phyloP scores from a whole-genome alignment of 2,113 vertebrate genomes.

The Delphinapterus leucas region DNA sequence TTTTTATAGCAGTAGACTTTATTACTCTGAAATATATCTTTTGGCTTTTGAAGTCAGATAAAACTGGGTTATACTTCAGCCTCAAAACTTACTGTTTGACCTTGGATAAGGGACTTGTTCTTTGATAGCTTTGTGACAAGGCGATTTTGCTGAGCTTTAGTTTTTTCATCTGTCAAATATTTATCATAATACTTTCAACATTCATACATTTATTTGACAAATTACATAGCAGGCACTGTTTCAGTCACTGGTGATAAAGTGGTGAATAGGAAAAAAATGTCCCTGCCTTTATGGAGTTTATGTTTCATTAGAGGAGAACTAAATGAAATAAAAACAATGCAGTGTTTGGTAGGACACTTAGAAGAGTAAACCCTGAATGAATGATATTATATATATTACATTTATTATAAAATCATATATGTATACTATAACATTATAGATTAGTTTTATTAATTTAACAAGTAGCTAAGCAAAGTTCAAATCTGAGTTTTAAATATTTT shows the following conservation, averaged over 20 bases:
- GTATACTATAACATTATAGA: neutral
- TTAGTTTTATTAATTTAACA: neutral
- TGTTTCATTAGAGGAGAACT: neutral
- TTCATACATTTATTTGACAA: neutral
- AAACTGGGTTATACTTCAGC: neutral
- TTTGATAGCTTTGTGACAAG: neutral
- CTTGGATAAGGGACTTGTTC: neutral
- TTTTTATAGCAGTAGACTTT: neutral
- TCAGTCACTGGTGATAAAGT: no score
- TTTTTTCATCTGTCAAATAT: neutral
- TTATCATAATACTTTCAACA: neutral
- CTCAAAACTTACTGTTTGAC: neutral
- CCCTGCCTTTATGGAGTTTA: neutral
- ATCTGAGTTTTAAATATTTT: neutral
- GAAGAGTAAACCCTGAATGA: neutral
- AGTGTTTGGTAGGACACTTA: neutral
- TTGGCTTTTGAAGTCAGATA: neutral
- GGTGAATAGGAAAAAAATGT: neutral
- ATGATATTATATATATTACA: neutral
- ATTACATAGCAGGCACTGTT: neutral
- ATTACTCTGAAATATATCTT: neutral
- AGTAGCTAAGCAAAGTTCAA: neutral
- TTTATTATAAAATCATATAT: neutral
- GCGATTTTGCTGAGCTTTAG: neutral
- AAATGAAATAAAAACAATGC: neutral